A percentile compares a stretch with the other conserved stretches of the same genome.
Evolutionary conservation across 2,888 invertebrate genomes (phyloP).

Genomic region (Mythimna lalbum): DNA sequence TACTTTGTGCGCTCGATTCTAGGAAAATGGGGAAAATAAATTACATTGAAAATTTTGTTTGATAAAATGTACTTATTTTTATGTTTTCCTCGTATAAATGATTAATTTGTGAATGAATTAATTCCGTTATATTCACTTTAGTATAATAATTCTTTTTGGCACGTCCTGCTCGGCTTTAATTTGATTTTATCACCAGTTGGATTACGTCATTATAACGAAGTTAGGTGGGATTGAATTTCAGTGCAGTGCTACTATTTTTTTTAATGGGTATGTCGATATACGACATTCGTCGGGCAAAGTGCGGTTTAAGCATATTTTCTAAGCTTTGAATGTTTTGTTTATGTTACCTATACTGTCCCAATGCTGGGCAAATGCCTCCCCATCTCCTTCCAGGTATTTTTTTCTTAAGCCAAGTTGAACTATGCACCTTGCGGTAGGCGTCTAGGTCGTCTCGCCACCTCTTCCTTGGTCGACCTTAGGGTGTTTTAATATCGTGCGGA

Average conservation of each 20-base stretch:
- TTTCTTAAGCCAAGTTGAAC: too few species aligned
- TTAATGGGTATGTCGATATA: too few species aligned
- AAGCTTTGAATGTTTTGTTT: background rate
- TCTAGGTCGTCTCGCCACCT: too few species aligned
- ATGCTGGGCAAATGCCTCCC: too few species aligned
- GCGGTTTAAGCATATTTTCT: too few species aligned
- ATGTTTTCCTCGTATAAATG: background rate
- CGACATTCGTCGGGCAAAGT: too few species aligned
- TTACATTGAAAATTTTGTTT: slow-evolving; percentile 2
- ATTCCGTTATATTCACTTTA: background rate
- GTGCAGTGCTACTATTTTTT: too few species aligned
- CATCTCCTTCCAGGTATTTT: too few species aligned
- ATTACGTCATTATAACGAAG: background rate
- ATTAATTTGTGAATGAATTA: slow-evolving; percentile 11
- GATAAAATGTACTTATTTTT: slow-evolving; percentile 7
- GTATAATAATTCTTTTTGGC: slow-evolving; percentile 15
- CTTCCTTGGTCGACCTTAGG: too few species aligned
- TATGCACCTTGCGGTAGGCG: too few species aligned
- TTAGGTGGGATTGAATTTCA: slow-evolving; percentile 6
- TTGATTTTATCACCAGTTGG: slow-evolving; percentile 1
- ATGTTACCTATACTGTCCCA: too few species aligned
- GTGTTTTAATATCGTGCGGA: too few species aligned
- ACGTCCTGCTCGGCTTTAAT: slow-evolving; percentile 5
- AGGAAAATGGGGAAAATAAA: slow-evolving; percentile 5
- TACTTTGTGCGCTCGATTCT: slow-evolving; percentile 7